These are phyloP conservation scores for Ondatra zibethicus DNA, from an alignment of 2,113 vertebrate species.

Conservation along the genomic window DNA sequence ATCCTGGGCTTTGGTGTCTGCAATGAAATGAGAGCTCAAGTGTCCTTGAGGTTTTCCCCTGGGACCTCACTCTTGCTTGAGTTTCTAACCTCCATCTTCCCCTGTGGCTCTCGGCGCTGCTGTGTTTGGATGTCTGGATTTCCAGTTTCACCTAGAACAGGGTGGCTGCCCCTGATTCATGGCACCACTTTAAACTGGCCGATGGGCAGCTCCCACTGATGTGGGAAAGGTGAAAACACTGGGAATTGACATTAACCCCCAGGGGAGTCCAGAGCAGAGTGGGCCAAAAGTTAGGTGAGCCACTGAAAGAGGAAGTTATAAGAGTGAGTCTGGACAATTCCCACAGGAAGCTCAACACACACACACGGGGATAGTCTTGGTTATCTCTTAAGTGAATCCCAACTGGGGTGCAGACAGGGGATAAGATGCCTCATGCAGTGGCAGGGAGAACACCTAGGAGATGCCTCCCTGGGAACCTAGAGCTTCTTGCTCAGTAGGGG, in stretches of 20 bases:
- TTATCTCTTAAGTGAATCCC: neutral
- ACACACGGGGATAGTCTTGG: neutral
- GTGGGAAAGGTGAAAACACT: neutral
- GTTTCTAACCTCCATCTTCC: neutral
- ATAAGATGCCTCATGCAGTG: neutral
- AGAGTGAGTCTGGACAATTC: neutral
- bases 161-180: neutral
- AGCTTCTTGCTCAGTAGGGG: neutral
- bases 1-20: neutral
- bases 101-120: neutral
- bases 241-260: neutral
- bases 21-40: neutral
- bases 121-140: neutral
- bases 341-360: neutral
- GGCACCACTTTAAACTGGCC: neutral
- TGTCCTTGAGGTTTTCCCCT: neutral
- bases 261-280: neutral
- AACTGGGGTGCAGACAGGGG: neutral
- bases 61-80: neutral
- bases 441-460: neutral
- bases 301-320: neutral
- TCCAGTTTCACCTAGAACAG: neutral
- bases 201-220: neutral
- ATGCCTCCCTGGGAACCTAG: neutral
- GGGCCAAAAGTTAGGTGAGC: neutral